phyloP scores from a whole-genome alignment of 2,113 vertebrate genomes.

The Synodontis membranacea region DNA sequence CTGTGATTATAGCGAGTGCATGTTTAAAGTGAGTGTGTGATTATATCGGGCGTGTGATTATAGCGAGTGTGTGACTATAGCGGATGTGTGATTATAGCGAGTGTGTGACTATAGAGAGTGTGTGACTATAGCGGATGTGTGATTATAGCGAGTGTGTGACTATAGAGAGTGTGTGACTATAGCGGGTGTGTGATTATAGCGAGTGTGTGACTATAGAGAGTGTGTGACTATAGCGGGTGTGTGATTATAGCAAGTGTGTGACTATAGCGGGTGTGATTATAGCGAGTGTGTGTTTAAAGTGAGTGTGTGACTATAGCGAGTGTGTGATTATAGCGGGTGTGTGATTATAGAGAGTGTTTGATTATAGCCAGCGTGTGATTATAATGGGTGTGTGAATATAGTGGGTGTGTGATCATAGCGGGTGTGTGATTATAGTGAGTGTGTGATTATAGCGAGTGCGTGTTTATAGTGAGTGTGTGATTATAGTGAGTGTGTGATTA shows the following conservation, averaged over 20 bases:
- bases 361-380: neutral
- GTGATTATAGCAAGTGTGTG: too few species aligned
- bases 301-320: neutral
- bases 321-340: neutral
- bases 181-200: neutral
- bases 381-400: neutral
- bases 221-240: neutral
- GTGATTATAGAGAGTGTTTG: neutral
- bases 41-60: neutral
- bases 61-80: neutral
- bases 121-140: too few species aligned
- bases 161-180: too few species aligned
- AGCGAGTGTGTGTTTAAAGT: too few species aligned
- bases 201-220: neutral
- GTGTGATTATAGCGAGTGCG: neutral
- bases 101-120: too few species aligned
- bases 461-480: neutral
- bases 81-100: too few species aligned
- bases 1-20: neutral
- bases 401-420: too few species aligned
- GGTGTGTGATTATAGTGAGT: neutral
- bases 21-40: neutral
- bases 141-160: too few species aligned
- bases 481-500: neutral
- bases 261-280: neutral